Percentiles rank a stretch among this genome's conserved stretches.
phyloP scores from a whole-genome alignment of 2,888 invertebrate species.

The Thumatha senex region DNA sequence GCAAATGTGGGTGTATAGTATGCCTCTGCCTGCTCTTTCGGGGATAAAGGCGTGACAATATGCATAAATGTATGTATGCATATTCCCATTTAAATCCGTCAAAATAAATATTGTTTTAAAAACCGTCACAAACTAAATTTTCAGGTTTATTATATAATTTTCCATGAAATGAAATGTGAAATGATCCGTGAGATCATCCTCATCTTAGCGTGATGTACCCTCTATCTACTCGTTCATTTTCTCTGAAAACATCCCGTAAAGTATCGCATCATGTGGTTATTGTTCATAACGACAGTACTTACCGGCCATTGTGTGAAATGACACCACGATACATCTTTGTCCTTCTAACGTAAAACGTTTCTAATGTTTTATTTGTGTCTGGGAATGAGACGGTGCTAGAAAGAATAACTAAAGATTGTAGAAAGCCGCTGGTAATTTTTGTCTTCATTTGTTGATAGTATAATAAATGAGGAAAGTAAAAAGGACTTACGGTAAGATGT shows the following conservation, averaged over 20 bases:
- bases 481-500: no score
- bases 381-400: no score
- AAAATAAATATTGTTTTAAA: not conserved
- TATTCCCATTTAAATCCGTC: no score
- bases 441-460: no score
- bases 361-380: constrained; percentile 2
- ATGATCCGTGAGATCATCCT: not conserved
- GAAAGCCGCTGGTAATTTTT: no score
- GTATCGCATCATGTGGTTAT: constrained; percentile 14
- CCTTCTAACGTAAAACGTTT: constrained; percentile 1
- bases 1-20: no score
- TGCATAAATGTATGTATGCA: no score
- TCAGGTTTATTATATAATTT: not conserved
- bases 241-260: not conserved
- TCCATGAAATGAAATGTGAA: not conserved
- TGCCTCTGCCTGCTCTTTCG: no score
- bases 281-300: constrained; percentile 27
- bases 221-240: not conserved
- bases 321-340: constrained; percentile 26
- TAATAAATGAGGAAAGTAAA: no score
- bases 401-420: no score
- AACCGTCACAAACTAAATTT: not conserved
- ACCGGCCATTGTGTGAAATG: constrained; percentile 26
- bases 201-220: not conserved
- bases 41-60: no score